Base-by-base conservation (phyloP, 2,888 invertebrate genomes). In the Yponomeuta evonymella region DNA sequence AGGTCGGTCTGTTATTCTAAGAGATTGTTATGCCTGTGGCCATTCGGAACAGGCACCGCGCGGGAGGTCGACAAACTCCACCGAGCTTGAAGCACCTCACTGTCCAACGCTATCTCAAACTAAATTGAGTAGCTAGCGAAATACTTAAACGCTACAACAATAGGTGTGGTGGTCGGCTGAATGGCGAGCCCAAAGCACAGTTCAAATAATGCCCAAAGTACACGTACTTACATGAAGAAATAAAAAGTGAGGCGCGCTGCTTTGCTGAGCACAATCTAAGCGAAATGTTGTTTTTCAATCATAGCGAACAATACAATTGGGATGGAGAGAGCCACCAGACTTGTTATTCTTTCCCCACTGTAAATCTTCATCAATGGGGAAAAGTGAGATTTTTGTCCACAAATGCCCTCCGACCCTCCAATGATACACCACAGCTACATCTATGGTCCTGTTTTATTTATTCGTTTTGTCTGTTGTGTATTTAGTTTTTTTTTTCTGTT, bases 61-160 rank as follows among this genome's bases (percentile, higher is more conserved):
- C 51, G 51, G 51, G 84, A 84, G 86, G 85, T 86, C 86, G 83
- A 82, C 82, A 86, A 86, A 86, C 86, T 82, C 81, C 73, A 76
- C 75, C 72, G 75, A 80, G 76, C 76, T 77, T 73, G 78, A 75
- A 77, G 68, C n/a, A 15, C 15, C 51, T 58, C 51, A 58, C 51
- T 58, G 51, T 58, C 51, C 12, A 51, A 51, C 15, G 51, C 51
- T 51, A 51, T 51, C 51, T 51, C 51, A 58, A 58, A 58, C 51
- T 15, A 58, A 58, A 58, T 58, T 15, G 51, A 58, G 51, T 15
- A 58, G 51, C 51, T 9, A 58, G 15, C 43, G 15, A 15, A 58
- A 15, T 58, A 15, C 51, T 8, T 43, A 43, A 3, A 43, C 43
- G 43, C 8, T 43, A 1, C 43, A 43, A 43, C 43, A 43, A 43